phyloP scores from a whole-genome alignment of 2,888 invertebrate species.

The Anodontia alba region DNA sequence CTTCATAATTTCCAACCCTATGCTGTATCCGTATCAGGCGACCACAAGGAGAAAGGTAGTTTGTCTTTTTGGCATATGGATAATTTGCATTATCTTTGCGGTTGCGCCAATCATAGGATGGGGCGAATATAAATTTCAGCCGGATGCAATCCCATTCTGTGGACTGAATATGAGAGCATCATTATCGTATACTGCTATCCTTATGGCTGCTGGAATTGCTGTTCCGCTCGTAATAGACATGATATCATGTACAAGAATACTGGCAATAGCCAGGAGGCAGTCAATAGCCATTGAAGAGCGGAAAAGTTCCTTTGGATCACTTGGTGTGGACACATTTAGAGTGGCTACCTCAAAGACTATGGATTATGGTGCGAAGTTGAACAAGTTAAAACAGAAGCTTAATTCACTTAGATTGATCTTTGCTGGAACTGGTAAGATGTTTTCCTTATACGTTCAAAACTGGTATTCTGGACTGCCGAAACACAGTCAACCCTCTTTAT shows the following conservation, averaged over 20 bases:
- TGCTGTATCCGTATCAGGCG: slow-evolving; percentile 70
- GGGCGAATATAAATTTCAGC: slow-evolving; percentile 74
- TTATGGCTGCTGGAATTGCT: slow-evolving; percentile 61
- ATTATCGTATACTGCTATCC: slow-evolving; percentile 56
- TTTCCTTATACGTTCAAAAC: too few species aligned
- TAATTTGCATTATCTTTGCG: slow-evolving; percentile 66
- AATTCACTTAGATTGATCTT: slow-evolving; percentile 57
- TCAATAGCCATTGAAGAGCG: slow-evolving; percentile 57
- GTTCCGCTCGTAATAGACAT: slow-evolving; percentile 66
- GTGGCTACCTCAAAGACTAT: slow-evolving; percentile 35
- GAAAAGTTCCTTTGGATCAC: slow-evolving; percentile 48
- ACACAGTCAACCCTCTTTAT: too few species aligned
- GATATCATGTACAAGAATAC: slow-evolving; percentile 66
- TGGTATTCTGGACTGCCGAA: too few species aligned
- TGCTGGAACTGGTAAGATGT: slow-evolving; percentile 22
- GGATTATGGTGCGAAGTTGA: slow-evolving; percentile 36
- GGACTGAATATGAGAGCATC: slow-evolving; percentile 55
- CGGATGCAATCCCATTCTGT: slow-evolving; percentile 74
- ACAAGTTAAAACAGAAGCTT: slow-evolving; percentile 58
- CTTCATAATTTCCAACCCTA: slow-evolving; percentile 74
- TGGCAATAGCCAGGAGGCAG: slow-evolving; percentile 67
- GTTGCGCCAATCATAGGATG: slow-evolving; percentile 70
- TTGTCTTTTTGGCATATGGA: slow-evolving; percentile 64
- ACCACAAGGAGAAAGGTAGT: slow-evolving; percentile 57
- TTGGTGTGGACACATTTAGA: slow-evolving; percentile 17